phyloP scores from a whole-genome alignment of 2,888 invertebrate genomes.

The Lottia gigantea region DNA sequence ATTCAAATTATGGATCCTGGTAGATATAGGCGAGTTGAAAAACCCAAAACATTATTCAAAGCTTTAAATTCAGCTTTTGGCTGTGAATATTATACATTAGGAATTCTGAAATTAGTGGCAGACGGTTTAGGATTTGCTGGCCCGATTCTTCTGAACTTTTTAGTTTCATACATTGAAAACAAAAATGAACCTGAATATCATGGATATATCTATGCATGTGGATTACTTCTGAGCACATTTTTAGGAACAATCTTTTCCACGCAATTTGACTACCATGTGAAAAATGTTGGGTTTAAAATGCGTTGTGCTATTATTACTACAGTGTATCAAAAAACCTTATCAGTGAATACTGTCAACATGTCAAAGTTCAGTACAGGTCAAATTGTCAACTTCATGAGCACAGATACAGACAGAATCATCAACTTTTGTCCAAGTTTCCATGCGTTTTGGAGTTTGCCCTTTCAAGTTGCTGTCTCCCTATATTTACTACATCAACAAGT shows the following conservation, averaged over 20 bases:
- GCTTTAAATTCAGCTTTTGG: constrained; percentile 62
- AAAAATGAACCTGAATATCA: constrained; percentile 73
- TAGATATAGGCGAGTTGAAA: constrained; percentile 4
- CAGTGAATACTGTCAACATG: constrained; percentile 68
- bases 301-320: constrained; percentile 85
- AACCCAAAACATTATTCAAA: constrained; percentile 38
- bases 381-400: constrained; percentile 96
- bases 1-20: constrained; percentile 3
- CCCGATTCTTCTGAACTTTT: constrained; percentile 85
- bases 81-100: constrained; percentile 60
- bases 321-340: constrained; percentile 80
- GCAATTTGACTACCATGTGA: constrained; percentile 90
- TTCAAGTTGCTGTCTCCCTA: constrained; percentile 71
- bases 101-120: constrained; percentile 77
- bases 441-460: constrained; percentile 94
- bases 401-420: constrained; percentile 93
- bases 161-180: constrained; percentile 84
- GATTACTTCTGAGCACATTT: constrained; percentile 76
- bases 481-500: constrained; percentile 73
- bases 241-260: constrained; percentile 83
- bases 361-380: constrained; percentile 77
- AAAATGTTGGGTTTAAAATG: constrained; percentile 82
- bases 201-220: constrained; percentile 72
- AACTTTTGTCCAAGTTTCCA: constrained; percentile 97
- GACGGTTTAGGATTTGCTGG: constrained; percentile 89